Conservation (phyloP, 2,113 vertebrate genomes). For the Brachionichthys hirsutus region DNA sequence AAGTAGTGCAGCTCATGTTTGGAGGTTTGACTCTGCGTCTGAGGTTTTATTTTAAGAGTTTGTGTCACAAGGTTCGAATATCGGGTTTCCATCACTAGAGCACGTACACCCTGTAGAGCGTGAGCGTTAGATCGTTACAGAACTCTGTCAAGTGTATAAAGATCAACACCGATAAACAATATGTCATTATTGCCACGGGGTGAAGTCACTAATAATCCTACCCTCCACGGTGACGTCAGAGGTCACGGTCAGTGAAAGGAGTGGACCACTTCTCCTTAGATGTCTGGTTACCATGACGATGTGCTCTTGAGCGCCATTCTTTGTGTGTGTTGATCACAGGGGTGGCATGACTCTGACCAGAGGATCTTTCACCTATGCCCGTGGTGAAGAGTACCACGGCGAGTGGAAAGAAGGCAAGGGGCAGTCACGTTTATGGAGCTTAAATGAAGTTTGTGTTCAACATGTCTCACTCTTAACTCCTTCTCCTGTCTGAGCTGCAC, state of each 20-base stretch:
- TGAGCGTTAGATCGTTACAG: no score
- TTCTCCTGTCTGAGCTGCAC: no score
- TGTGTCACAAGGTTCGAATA: no score
- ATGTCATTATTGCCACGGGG: no score
- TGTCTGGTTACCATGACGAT: background rate
- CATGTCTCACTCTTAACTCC: background rate
- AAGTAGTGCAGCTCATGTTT: no score
- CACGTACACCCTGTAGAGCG: no score
- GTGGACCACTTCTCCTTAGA: no score
- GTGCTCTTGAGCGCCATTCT: conserved; percentile 6
- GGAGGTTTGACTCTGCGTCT: no score
- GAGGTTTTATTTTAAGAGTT: no score
- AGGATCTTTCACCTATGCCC: conserved; percentile 97
- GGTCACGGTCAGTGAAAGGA: conserved; percentile 2
- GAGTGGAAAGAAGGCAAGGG: conserved; percentile 99
- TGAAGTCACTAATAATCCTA: background rate
- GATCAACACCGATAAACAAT: no score
- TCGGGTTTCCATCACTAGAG: no score
- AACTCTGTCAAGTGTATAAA: no score
- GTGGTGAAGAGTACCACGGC: conserved; percentile 94
- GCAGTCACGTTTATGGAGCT: background rate
- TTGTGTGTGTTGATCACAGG: conserved; percentile 52
- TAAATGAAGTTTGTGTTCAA: conserved; percentile 7
- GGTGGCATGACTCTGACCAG: conserved; percentile 93
- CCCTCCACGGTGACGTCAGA: conserved; percentile 10